A percentile compares a stretch with the other conserved stretches of the same genome.
Evolutionary conservation across 2,797 vertebrate genomes (phyloP).

Genomic region (Varecia variegata): DNA sequence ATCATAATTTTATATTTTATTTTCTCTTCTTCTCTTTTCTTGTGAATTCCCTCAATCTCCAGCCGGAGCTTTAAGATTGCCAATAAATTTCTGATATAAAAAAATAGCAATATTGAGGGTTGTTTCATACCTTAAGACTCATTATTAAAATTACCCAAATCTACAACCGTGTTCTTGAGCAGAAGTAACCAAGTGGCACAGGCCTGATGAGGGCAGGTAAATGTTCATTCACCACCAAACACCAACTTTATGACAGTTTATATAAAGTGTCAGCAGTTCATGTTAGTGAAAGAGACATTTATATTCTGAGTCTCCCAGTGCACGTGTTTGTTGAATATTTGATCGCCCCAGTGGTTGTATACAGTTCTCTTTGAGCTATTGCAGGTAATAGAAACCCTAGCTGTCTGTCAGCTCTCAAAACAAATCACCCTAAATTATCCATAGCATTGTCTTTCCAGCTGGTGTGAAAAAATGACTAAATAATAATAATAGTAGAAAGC

Average conservation of each 20-base stretch:
- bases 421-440: conserved; percentile 21
- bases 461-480: neutral
- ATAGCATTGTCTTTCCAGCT: neutral
- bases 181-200: neutral
- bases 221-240: neutral
- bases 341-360: neutral
- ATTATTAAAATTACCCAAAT: neutral
- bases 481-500: neutral
- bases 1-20: neutral
- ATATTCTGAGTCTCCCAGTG: neutral
- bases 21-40: neutral
- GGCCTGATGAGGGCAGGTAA: neutral
- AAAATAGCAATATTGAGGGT: neutral
- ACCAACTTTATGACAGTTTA: neutral
- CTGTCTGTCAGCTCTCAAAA: neutral
- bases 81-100: neutral
- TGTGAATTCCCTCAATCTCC: neutral
- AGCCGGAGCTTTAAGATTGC: neutral
- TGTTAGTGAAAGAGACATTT: neutral
- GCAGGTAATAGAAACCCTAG: neutral
- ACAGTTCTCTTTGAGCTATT: neutral
- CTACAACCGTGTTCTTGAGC: neutral
- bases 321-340: neutral
- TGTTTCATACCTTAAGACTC: neutral
- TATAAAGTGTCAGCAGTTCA: neutral